Base-by-base conservation (phyloP, 2,888 invertebrate species). In the Drosophila kambysellisi region DNA sequence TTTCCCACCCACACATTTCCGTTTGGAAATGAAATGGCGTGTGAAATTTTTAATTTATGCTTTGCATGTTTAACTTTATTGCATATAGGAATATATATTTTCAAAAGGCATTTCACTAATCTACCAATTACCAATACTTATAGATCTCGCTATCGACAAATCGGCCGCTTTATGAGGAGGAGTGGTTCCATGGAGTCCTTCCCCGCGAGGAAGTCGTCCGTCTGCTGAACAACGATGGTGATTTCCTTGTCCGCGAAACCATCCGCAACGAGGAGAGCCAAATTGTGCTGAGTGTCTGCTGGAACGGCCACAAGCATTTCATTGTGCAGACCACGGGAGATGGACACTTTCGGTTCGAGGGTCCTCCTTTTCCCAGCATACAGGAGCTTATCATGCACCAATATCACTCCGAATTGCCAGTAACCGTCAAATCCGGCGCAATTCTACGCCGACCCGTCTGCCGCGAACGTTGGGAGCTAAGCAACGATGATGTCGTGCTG, bases 151-250 rank as follows among this genome's bases (percentile, higher is more conserved):
- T 93, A 17, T 92, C 93, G 11, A 93, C 94, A 48, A 96, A 95
- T 91, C 95, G 96, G 50, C 95, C 96, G 15, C 93, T 97, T 54
- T 96, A 97, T 76, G 98, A 98, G 84, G 98, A 98, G 93, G 98
- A 98, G 92, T 99, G 98, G 98, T 99, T 99, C 94, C 99, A 99
- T 92, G 99, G 99, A 0, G 98, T 99, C 15, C 93, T 99, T 70
- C 99, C 99, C 0, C 95, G 99, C 17, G 99, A 99, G 93, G 99
- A 99, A 94, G 99, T 99, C 37, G 98, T 98, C 51, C 94, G 98
- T 72, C 94, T 99, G 48, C 94, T 99, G 72, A 95, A 96, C n/a
- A 96, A 96, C 64, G 97, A 99, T 85, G 99, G 99, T 0, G 99
- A 99, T 93, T 99, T 98, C 93, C 94, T 99, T 69, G 98, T 99